Conservation (phyloP, 2,113 vertebrate species). For the Pongo abelii region DNA sequence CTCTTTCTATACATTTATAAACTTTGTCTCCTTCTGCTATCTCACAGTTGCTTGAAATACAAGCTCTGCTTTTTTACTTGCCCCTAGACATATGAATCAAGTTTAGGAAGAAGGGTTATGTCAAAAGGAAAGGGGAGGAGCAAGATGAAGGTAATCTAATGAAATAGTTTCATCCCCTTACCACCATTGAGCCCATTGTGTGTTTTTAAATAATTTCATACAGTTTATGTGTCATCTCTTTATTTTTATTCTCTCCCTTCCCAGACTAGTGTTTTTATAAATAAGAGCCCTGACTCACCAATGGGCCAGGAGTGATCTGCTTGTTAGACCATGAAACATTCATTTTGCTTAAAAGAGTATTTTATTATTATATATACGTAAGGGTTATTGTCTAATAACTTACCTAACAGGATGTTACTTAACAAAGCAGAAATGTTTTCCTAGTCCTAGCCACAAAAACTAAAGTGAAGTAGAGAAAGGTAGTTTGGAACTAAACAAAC, state of each 20-base stretch:
- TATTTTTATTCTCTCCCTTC: not conserved
- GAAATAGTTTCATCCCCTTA: not conserved
- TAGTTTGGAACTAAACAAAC: not conserved
- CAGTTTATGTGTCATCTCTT: not conserved
- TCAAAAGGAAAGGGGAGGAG: not conserved
- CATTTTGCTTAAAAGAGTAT: not conserved
- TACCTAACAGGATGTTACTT: not conserved
- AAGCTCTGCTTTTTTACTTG: not conserved
- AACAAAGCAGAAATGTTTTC: not conserved
- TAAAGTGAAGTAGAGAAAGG: not conserved
- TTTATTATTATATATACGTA: not conserved
- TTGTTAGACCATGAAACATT: not conserved
- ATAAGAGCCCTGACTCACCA: not conserved
- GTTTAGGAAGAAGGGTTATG: not conserved
- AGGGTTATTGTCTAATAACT: not conserved
- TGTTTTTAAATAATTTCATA: not conserved
- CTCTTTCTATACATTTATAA: not conserved
- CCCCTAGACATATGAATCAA: not conserved
- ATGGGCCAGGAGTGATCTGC: not conserved
- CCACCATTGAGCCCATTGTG: accelerated
- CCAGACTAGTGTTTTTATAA: not conserved
- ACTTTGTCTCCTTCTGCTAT: not conserved
- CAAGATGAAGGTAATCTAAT: not conserved
- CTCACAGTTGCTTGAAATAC: not conserved
- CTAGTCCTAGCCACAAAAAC: not conserved